Evolutionary conservation across 2,797 vertebrate genomes (phyloP), one percentile per base, ranked within the genome.

Genomic region (Sebastiscus albofasciatus): DNA sequence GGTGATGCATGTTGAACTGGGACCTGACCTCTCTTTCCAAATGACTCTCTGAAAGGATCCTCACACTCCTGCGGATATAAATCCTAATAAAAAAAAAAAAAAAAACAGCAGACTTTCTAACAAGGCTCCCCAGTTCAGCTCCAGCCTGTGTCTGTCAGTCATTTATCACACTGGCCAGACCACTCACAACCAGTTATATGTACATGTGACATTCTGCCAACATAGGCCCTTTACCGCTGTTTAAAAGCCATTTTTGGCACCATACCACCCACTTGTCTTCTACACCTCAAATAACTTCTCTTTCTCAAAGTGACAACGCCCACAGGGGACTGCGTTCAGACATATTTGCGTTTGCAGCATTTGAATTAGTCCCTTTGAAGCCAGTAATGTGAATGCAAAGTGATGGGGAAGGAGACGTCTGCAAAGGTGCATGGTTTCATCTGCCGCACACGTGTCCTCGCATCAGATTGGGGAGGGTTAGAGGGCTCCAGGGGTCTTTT

Each of bases 351-450:
- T 90, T 87, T 71, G 81, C 76, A 67, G 81, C 33, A 27, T 90
- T 87, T 86, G 81, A 93, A 94, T 91, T 83, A 92, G 82, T 56
- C 77, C 58, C 81, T 93, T 92, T 89, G 89, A 93, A 88, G 90
- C 80, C 67, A 77, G 72, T 85, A 78, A 90, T 87, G 79, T 76
- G 81, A 85, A 90, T 90, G 82, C 77, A 88, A 90, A 92, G 69
- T 83, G 84, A 91, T 83, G 79, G 80, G 72, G 72, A 76, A 75
- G 67, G 68, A 85, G 82, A 81, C 24, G 36, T 59, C 84, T 65
- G 62, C 59, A 55, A 84, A 80, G 83, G 81, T 91, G 77, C 62
- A 67, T 69, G 66, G 68, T 82, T 89, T 90, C 84, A 88, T 88
- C 84, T 79, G 73, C 83, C 70, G 18, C 77, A 60, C 81, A 81